phyloP scores from a whole-genome alignment of 2,797 vertebrate species.

The Arnoldichthys spilopterus region DNA sequence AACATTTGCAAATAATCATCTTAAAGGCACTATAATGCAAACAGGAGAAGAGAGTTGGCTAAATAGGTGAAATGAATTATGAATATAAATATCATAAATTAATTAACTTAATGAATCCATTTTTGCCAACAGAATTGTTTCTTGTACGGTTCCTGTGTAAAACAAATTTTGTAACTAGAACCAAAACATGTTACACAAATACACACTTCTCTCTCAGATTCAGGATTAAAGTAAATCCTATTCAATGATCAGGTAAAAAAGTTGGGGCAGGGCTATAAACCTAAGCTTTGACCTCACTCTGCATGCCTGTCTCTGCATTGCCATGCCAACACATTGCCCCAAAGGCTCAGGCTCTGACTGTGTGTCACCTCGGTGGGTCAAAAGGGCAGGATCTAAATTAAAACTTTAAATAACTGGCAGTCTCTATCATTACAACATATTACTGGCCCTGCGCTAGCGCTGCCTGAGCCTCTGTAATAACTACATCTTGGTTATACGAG shows the following conservation, averaged over 20 bases:
- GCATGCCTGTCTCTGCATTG: slow-evolving; percentile 19
- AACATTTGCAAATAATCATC: too few relatives aligned
- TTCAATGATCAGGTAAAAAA: slow-evolving; percentile 22
- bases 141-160: too few relatives aligned
- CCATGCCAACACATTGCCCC: slow-evolving; percentile 3
- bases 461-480: slow-evolving; percentile 54
- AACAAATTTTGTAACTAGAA: too few relatives aligned
- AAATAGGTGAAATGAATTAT: too few relatives aligned
- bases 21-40: too few relatives aligned
- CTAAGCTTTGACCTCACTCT: slow-evolving; percentile 2
- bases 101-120: too few relatives aligned
- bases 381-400: slow-evolving; percentile 71
- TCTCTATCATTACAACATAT: slow-evolving; percentile 79
- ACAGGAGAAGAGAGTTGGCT: too few relatives aligned
- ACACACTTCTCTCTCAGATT: background rate
- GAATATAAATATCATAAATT: too few relatives aligned
- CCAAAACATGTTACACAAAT: too few relatives aligned
- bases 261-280: slow-evolving; percentile 23
- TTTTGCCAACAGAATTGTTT: too few relatives aligned
- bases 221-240: slow-evolving; percentile 9
- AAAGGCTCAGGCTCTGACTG: slow-evolving; percentile 16
- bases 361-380: slow-evolving; percentile 64
- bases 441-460: slow-evolving; percentile 63
- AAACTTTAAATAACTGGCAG: slow-evolving; percentile 70
- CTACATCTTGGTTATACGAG: slow-evolving; percentile 63